Conservation (phyloP, 1,140 invertebrate genomes). For the Amyelois transitella region DNA sequence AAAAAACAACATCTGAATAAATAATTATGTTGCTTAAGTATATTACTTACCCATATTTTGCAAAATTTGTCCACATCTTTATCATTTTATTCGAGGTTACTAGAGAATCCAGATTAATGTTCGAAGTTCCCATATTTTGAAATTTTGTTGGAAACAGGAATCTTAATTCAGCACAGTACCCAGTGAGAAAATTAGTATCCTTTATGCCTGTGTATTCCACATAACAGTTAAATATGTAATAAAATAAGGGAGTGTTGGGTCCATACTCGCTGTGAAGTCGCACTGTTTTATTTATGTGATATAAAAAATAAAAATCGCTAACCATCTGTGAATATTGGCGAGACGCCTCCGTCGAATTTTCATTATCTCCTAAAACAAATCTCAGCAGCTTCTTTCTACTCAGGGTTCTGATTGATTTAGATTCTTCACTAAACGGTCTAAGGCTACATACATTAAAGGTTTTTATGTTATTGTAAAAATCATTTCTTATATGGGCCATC, state of each 20-base stretch:
- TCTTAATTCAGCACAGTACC: conserved; percentile 45
- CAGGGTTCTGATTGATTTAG: conserved; percentile 22
- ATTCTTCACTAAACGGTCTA: conserved; percentile 28
- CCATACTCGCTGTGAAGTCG: conserved; percentile 36
- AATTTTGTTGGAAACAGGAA: conserved; percentile 44
- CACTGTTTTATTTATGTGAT: conserved; percentile 54
- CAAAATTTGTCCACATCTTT: conserved; percentile 68
- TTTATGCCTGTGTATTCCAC: conserved; percentile 42
- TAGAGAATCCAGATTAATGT: conserved; percentile 50
- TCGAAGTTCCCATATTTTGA: conserved; percentile 14
- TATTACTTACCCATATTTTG: conserved; percentile 61
- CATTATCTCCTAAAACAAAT: conserved; percentile 45
- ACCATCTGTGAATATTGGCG: conserved; percentile 50
- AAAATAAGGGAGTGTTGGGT: conserved; percentile 47
- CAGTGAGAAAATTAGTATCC: conserved; percentile 35
- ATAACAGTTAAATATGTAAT: conserved; percentile 51
- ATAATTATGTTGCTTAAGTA: neutral
- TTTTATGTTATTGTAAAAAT: conserved; percentile 26
- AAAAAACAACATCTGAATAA: too few relatives aligned
- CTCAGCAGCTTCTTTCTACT: conserved; percentile 44
- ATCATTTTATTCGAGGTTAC: conserved; percentile 43
- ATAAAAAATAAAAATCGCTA: conserved; percentile 55
- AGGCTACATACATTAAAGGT: neutral
- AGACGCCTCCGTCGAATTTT: conserved; percentile 32
- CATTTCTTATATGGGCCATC: conserved; percentile 33